Evolutionary conservation across 1,140 invertebrate genomes (phyloP), one percentile per base, ranked within the genome.

Genomic region (Dendrolimus punctatus): DNA sequence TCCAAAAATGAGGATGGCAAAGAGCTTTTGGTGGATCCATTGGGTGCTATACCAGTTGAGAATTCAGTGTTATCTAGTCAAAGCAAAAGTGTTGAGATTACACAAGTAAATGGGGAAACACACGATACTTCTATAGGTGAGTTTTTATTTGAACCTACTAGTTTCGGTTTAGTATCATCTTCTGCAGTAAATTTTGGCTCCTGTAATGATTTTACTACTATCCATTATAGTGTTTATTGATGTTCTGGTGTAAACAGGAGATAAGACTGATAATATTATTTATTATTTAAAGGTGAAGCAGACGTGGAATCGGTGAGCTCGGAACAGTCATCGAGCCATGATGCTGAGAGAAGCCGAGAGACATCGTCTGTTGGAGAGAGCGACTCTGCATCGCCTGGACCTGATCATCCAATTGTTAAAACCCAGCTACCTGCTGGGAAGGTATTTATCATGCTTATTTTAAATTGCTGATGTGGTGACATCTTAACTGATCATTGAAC

Each of bases 361-460:
- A 71, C 73, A 5, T 87, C 86, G 5, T 85, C 85, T 0, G 74
- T 83, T 2, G 84, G 83, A 36, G 84, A 85, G 52, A 82, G 85
- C 46, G 85, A 87, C 57, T 81, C 73, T 40, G 70, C 74, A 36
- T 72, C 78, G 5, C 68, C 76, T 8, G 78, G 77, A 5, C 89
- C 91, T 53, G 91, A 90, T 60, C 88, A 83, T 58, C 87, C 88
- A n/a, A 66, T 91, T 46, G 90, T 93, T 6, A 90, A 90, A 58
- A 90, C 91, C 0, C 91, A 92, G 64, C 67, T 93, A 57, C 90
- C 92, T 40, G 89, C 92, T 9, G 93, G 92, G 54, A 93, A 92
- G 85, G 92, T 92, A 60, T 54, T 9, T 44, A 10, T n/a, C 43
- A 5, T 8, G 6, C 43, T 8, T 5, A 44, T 44, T 9, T 5